A percentile compares a stretch with the other conserved stretches of the same genome.
These are phyloP conservation scores for Nycticryphes semicollaris DNA, from an alignment of 2,113 vertebrate species.

Conservation along the genomic window DNA sequence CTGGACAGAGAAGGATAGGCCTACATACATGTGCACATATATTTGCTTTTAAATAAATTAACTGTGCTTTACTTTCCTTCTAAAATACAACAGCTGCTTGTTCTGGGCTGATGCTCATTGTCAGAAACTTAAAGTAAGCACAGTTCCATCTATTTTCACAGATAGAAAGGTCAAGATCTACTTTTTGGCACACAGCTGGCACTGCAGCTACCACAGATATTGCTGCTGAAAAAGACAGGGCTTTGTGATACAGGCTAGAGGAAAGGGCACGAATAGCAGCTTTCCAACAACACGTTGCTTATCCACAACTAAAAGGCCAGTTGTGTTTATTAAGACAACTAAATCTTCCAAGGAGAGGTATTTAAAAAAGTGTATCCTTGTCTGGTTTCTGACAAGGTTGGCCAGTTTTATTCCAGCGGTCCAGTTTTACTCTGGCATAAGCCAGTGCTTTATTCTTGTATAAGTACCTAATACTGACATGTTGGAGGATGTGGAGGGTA, in stretches of 20 bases:
- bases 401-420: not conserved
- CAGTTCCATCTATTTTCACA: not conserved
- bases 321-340: not conserved
- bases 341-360: not conserved
- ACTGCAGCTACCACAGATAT: not conserved
- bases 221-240: not conserved
- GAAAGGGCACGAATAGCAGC: not conserved
- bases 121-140: not conserved
- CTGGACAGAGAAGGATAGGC: not conserved
- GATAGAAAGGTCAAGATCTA: not conserved
- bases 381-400: not conserved
- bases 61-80: not conserved
- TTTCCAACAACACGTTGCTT: not conserved
- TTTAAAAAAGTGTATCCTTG: not conserved
- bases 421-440: not conserved
- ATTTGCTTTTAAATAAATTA: not conserved
- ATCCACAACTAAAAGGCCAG: not conserved
- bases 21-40: fast-evolving
- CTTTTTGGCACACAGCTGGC: not conserved
- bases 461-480: not conserved
- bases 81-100: not conserved
- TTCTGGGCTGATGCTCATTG: not conserved
- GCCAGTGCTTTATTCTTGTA: not conserved
- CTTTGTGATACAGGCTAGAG: not conserved
- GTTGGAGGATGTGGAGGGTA: not conserved